Conservation (phyloP, 1,140 invertebrate species). For the Cheumatopsyche charites region DNA sequence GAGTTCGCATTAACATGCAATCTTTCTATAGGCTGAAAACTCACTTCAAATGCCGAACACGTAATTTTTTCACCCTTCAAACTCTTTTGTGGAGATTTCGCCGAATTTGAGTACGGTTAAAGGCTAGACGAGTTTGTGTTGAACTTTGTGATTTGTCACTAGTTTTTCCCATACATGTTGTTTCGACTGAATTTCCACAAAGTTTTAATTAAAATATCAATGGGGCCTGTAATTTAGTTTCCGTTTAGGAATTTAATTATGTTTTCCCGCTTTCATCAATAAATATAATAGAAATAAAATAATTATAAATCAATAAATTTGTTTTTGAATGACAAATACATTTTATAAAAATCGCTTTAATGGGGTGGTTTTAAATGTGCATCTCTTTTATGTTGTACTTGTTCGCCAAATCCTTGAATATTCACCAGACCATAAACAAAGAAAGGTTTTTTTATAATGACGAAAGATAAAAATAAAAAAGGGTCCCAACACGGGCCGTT, state of each 20-base stretch:
- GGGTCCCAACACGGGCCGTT: constrained; percentile 1
- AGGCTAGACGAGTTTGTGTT: background rate
- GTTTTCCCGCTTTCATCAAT: background rate
- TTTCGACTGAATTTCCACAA: background rate
- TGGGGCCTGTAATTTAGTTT: background rate
- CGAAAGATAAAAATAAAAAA: constrained; percentile 20
- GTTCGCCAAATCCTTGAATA: constrained; percentile 4
- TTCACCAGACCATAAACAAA: constrained; percentile 29
- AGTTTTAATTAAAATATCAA: background rate
- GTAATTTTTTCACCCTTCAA: background rate
- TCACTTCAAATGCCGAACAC: background rate
- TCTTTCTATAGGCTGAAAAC: no score
- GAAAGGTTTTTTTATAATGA: constrained; percentile 1
- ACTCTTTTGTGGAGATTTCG: background rate
- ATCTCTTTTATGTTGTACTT: background rate
- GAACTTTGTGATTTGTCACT: constrained; percentile 11
- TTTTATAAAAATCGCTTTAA: no score
- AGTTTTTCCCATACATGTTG: constrained; percentile 3
- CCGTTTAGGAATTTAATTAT: background rate
- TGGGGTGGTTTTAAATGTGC: background rate
- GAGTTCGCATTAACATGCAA: no score
- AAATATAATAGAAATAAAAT: background rate
- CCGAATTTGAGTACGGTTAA: background rate
- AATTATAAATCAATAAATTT: no score
- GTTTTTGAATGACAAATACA: no score